phyloP scores from a whole-genome alignment of 2,113 vertebrate genomes.

The Esox niger region DNA sequence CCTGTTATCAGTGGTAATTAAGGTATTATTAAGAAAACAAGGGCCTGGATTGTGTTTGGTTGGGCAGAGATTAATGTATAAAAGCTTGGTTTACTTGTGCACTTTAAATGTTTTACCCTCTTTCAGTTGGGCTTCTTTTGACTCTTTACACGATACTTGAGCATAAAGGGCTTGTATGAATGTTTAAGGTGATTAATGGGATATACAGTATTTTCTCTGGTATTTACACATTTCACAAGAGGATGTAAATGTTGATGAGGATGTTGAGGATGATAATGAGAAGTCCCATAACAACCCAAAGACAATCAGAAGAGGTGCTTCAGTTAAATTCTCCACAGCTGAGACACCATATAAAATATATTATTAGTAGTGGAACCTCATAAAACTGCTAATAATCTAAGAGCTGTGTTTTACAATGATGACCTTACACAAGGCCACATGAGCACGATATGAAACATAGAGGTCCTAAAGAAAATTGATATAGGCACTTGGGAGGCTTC shows the following conservation, averaged over 20 bases:
- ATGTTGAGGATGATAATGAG: no score
- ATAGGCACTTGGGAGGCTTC: conserved; percentile 13
- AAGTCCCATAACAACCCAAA: no score
- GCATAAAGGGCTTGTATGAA: no score
- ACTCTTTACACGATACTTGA: no score
- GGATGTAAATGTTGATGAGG: no score
- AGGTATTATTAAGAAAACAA: conserved; percentile 32
- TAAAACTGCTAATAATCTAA: conserved; percentile 2
- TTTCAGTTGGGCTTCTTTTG: no score
- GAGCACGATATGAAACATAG: not conserved
- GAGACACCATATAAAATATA: not conserved
- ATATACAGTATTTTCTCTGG: no score
- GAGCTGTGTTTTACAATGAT: conserved; percentile 1
- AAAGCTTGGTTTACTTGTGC: not conserved
- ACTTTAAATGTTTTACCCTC: no score
- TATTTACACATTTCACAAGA: no score
- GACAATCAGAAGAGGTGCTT: not conserved
- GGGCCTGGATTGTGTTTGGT: conserved; percentile 2
- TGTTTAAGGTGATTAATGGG: no score
- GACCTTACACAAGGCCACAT: not conserved
- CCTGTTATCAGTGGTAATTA: conserved; percentile 30
- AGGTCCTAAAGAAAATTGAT: conserved; percentile 15
- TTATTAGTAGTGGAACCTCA: not conserved
- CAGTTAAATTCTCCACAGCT: not conserved
- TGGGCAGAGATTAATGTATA: not conserved